Base-by-base conservation (phyloP, 1,140 invertebrate genomes). In the Caligus rogercresseyi region DNA sequence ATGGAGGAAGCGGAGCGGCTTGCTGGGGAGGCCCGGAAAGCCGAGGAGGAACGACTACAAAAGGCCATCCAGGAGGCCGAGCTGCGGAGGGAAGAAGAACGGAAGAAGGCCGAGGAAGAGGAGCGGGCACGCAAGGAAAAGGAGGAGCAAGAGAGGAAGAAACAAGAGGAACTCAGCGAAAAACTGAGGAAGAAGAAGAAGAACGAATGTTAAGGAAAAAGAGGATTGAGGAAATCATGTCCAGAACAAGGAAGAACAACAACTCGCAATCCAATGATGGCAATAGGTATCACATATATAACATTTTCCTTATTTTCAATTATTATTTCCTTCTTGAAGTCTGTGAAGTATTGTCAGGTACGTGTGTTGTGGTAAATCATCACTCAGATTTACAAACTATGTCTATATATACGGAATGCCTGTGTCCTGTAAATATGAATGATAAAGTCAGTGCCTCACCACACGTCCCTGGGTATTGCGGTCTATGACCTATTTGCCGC, bases 221-320 rank as follows among this genome's bases (percentile, higher is more conserved):
- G 25, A 16, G 61, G 23, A 24, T 63, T 18, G 61, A 63, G 61
- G 52, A 58, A 53, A 63, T 60, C 57, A 60, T 60, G 57, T 18
- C 24, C 3, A 21, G 57, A 25, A 60, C 57, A 14, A 24, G 57
- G 4, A 25, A 25, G 2, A 23, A 14, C n/a, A 60, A 60, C 20
- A 18, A 18, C n/a, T n/a, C 18, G 26, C 15, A 21, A 18, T 31
- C 18, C 2, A 54, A 54, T 16, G n/a, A n/a, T 43, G n/a, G 31
- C n/a, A 43, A 43, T 43, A 43, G n/a, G 7, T 11, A 43, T n/a
- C 7, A 43, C 31, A 43, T 11, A 11, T 11, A 43, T 43, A 43
- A 43, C n/a, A 43, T 43, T 43, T 11, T 11, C 31, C 31, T 11
- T 43, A n/a, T n/a, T n/a, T n/a, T n/a, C n/a, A n/a, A n/a, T n/a